Evolutionary conservation across 2,888 invertebrate species (phyloP).

Genomic region (Sinodicranocentrus sp.): DNA sequence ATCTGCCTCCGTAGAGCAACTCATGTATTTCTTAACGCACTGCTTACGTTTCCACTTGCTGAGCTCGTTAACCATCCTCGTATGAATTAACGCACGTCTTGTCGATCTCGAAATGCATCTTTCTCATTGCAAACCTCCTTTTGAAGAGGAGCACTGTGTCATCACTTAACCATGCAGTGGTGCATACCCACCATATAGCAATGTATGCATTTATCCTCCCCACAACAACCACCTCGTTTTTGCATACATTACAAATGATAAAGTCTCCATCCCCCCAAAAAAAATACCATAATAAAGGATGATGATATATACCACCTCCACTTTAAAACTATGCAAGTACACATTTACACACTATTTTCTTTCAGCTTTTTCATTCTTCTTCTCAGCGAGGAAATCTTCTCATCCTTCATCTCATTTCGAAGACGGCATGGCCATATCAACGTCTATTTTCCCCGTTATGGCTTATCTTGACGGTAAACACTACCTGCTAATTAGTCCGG

Average conservation of each 20-base stretch:
- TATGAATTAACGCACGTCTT: slow-evolving; percentile 61
- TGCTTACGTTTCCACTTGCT: slow-evolving; percentile 45
- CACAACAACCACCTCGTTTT: neutral
- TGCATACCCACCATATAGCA: neutral
- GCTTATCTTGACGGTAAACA: too few species aligned
- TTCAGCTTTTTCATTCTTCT: too few species aligned
- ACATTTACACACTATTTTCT: too few species aligned
- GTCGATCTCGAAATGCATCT: slow-evolving; percentile 29
- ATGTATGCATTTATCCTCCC: too few species aligned
- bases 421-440: neutral
- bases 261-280: too few species aligned
- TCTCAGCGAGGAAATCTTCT: too few species aligned
- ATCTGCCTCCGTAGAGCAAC: too few species aligned
- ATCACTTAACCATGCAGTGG: slow-evolving; percentile 15
- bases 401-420: neutral
- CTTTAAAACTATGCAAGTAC: too few species aligned
- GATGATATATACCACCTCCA: too few species aligned
- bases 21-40: slow-evolving; percentile 60
- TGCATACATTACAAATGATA: neutral
- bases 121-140: neutral
- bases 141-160: slow-evolving; percentile 54
- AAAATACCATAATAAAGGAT: too few species aligned
- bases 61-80: slow-evolving; percentile 60
- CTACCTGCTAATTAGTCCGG: too few species aligned
- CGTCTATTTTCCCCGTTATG: neutral